Conservation (phyloP, 2,888 invertebrate genomes). For the Thumatha senex region DNA sequence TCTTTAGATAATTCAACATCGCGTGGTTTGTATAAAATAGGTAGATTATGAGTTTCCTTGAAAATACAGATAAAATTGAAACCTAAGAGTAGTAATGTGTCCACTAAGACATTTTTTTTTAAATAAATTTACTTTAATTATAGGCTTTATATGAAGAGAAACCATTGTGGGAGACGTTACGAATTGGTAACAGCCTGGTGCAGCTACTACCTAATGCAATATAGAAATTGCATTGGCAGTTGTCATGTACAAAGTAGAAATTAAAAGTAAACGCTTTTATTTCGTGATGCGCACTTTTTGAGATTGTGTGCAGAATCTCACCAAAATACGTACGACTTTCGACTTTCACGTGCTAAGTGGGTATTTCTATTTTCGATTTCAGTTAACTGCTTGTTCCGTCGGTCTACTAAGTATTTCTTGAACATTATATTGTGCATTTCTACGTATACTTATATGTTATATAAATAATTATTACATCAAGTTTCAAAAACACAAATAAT, state of each 20-base stretch:
- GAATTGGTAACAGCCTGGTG: no score
- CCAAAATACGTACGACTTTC: conserved; percentile 1
- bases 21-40: no score
- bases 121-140: no score
- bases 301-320: background rate
- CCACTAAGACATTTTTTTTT: no score
- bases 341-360: conserved; percentile 1
- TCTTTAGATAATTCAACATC: no score
- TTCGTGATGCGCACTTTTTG: conserved; percentile 2
- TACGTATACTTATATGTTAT: background rate
- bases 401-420: background rate
- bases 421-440: background rate
- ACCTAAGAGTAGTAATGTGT: no score
- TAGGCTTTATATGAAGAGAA: background rate
- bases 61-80: no score
- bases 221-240: no score
- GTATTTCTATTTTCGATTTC: conserved; percentile 2
- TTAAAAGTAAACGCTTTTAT: background rate
- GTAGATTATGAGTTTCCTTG: no score
- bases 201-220: background rate
- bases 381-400: conserved; percentile 1
- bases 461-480: background rate
- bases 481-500: no score
- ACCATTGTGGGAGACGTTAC: background rate
- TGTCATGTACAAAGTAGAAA: background rate